Evolutionary conservation across 2,113 vertebrate genomes (phyloP).

Genomic region (Cettia cetti): DNA sequence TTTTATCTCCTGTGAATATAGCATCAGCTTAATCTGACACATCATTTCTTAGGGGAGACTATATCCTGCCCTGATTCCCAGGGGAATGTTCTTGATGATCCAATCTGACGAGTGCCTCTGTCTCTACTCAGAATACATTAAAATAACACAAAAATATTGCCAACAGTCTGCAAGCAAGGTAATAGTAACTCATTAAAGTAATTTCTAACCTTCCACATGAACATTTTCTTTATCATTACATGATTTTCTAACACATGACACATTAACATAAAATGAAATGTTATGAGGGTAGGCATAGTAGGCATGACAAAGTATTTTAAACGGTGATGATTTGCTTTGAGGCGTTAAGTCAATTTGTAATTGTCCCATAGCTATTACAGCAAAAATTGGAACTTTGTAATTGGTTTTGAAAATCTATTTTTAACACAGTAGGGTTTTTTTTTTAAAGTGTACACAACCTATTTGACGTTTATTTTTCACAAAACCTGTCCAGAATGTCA

Average conservation of each 20-base stretch:
- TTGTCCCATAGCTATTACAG: conserved; percentile 49
- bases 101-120: conserved; percentile 51
- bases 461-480: not conserved
- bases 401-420: conserved; percentile 50
- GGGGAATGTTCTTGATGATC: conserved; percentile 53
- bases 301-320: conserved; percentile 56
- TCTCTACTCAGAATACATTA: conserved; percentile 60
- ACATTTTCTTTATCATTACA: conserved; percentile 53
- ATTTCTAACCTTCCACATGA: conserved; percentile 53
- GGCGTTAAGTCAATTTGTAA: conserved; percentile 53
- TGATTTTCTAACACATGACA: conserved; percentile 56
- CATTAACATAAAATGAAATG: conserved; percentile 54
- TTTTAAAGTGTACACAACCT: not conserved
- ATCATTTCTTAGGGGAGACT: conserved; percentile 27
- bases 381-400: conserved; percentile 44
- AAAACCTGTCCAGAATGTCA: not conserved
- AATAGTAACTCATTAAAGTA: conserved; percentile 62
- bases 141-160: conserved; percentile 57
- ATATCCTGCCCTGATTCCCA: conserved; percentile 35
- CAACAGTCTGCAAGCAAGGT: conserved; percentile 36
- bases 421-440: conserved; percentile 25
- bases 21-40: conserved; percentile 15
- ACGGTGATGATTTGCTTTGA: conserved; percentile 49
- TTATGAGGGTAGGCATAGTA: conserved; percentile 22
- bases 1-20: not conserved